Evolutionary conservation across 1,140 invertebrate species (phyloP).

Genomic region (Elysia chlorotica): DNA sequence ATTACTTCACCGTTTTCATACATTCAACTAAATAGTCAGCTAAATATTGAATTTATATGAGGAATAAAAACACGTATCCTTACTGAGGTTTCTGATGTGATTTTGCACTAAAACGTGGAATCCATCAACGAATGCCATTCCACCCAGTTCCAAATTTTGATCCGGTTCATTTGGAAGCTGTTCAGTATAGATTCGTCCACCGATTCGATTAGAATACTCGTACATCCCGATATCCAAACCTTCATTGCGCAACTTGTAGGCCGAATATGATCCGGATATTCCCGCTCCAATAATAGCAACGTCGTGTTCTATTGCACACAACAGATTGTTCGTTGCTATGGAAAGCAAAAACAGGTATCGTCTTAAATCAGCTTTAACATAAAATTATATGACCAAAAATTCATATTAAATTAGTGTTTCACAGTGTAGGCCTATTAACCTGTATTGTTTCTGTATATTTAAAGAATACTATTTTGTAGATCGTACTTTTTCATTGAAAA

Average conservation of each 20-base stretch:
- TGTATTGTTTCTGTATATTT: no score
- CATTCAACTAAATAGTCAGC: no score
- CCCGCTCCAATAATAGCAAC: constrained; percentile 31
- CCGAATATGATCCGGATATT: constrained; percentile 22
- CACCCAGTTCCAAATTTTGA: constrained; percentile 23
- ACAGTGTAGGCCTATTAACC: no score
- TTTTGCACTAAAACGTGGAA: no score
- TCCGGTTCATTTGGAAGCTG: constrained; percentile 6
- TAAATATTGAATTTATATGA: no score
- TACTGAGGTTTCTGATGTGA: no score
- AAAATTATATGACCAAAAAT: no score
- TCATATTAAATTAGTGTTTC: no score
- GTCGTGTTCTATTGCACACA: neutral
- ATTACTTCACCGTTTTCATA: no score
- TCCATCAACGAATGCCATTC: constrained; percentile 28
- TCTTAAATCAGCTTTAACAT: no score
- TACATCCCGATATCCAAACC: constrained; percentile 22
- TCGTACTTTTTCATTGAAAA: no score
- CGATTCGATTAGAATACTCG: constrained; percentile 29
- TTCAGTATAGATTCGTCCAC: constrained; percentile 23
- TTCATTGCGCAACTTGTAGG: constrained; percentile 25
- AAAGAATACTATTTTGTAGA: no score
- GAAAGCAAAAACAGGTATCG: neutral
- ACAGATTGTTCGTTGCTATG: neutral
- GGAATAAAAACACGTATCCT: neutral